Percentiles rank a stretch among this genome's conserved stretches.
Evolutionary conservation across 2,797 vertebrate species (phyloP).

Genomic region (Sphenopsis melanotis): DNA sequence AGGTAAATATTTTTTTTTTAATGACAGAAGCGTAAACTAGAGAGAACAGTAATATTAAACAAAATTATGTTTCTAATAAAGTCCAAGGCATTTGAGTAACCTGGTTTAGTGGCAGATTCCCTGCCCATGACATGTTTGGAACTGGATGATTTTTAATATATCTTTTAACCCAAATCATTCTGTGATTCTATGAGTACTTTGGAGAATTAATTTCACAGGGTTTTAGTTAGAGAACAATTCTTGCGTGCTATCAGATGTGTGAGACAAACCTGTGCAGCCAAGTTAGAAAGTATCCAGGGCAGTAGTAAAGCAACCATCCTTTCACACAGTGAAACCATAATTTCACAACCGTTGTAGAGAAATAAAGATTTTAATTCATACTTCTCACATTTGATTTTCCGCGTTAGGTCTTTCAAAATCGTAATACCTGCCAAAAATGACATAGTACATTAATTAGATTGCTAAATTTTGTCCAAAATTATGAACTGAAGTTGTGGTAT

Average conservation of each 20-base stretch:
- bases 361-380: neutral
- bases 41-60: neutral
- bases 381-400: neutral
- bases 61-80: neutral
- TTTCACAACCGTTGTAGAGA: neutral
- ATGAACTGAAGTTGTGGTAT: neutral
- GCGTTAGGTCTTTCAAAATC: neutral
- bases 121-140: neutral
- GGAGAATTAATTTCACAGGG: neutral
- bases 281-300: neutral
- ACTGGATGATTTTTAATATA: neutral
- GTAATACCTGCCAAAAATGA: neutral
- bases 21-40: neutral
- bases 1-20: neutral
- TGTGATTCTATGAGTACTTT: neutral
- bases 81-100: neutral
- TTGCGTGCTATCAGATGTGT: neutral
- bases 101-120: neutral
- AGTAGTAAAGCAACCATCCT: neutral
- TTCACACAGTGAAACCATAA: neutral
- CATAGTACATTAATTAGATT: neutral
- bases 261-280: neutral
- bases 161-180: neutral
- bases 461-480: neutral
- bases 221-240: neutral